Conservation (phyloP, 2,113 vertebrate species). For the Cyanocitta stelleri region DNA sequence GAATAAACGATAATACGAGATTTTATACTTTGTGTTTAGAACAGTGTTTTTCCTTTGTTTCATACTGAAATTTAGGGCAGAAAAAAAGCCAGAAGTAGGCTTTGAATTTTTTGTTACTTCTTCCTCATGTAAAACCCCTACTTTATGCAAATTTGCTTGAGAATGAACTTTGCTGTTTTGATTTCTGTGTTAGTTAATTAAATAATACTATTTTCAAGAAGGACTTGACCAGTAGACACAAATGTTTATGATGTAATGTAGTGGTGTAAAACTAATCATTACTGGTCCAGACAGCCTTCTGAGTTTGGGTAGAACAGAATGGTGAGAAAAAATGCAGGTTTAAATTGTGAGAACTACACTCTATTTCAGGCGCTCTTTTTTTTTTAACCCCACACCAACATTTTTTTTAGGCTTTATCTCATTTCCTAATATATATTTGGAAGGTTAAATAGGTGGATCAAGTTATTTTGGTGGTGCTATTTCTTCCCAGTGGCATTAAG, state of each 20-base stretch:
- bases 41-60: background rate
- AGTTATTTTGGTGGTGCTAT: conserved; percentile 2
- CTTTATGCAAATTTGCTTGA: background rate
- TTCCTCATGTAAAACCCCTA: background rate
- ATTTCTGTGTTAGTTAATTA: background rate
- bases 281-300: background rate
- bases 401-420: background rate
- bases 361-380: background rate
- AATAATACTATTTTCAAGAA: background rate
- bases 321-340: background rate
- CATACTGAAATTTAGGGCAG: background rate
- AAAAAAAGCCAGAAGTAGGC: background rate
- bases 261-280: background rate
- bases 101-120: background rate
- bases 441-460: conserved; percentile 1
- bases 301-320: background rate
- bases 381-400: background rate
- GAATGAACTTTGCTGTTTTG: background rate
- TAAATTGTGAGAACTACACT: background rate
- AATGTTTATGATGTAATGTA: background rate
- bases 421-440: background rate
- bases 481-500: conserved; percentile 3
- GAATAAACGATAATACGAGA: background rate
- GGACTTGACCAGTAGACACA: background rate
- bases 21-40: background rate